phyloP scores from a whole-genome alignment of 2,797 vertebrate species.

The Tragopan temminckii region DNA sequence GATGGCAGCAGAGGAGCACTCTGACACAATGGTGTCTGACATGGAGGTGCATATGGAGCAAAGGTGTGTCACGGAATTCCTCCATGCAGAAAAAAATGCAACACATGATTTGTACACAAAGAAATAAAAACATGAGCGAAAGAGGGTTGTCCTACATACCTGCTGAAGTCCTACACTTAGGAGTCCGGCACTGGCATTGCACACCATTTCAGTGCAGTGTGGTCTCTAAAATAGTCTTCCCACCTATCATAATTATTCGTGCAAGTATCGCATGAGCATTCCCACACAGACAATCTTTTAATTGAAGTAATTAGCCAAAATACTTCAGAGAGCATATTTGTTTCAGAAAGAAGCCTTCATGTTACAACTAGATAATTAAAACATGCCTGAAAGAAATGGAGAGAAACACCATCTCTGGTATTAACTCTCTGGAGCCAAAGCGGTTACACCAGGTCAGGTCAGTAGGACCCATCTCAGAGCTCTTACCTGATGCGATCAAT shows the following conservation, averaged over 20 bases:
- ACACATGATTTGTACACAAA: not conserved
- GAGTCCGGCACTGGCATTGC: not conserved
- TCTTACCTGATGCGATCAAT: not conserved
- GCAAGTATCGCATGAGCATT: not conserved
- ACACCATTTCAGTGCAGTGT: not conserved
- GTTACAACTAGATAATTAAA: not conserved
- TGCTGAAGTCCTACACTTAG: not conserved
- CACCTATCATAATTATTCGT: not conserved
- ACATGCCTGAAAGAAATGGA: not conserved
- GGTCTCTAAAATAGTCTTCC: not conserved
- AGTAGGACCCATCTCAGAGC: rapidly evolving
- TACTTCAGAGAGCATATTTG: not conserved
- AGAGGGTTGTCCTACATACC: not conserved
- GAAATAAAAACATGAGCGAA: not conserved
- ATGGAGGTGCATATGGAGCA: no score
- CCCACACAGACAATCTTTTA: not conserved
- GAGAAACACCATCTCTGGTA: not conserved
- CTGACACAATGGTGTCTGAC: no score
- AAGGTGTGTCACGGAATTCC: no score
- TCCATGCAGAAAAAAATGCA: not conserved
- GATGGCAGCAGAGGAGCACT: no score
- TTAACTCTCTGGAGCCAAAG: not conserved
- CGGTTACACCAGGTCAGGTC: not conserved
- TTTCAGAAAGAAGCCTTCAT: not conserved
- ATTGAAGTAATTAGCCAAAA: not conserved